Evolutionary conservation across 2,797 vertebrate genomes (phyloP).

Genomic region (Hafferia zeledoni): DNA sequence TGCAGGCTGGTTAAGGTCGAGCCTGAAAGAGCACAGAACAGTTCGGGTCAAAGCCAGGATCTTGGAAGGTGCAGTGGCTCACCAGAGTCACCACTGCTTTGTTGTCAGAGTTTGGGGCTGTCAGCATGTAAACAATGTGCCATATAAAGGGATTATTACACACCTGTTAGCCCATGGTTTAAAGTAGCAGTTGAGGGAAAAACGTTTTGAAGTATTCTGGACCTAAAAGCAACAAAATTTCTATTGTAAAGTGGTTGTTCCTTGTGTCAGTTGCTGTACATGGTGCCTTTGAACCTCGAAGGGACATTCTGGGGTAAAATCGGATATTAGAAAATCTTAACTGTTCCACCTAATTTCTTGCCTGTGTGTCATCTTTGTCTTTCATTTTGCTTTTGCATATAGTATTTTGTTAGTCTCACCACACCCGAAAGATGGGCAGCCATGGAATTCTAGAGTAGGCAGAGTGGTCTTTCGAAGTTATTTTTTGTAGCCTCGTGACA

Average conservation of each 20-base stretch:
- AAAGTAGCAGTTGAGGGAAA: background rate
- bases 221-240: background rate
- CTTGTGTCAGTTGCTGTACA: background rate
- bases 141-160: rapidly evolving
- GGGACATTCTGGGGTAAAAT: background rate
- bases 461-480: background rate
- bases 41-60: background rate
- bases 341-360: background rate
- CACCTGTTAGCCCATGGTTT: background rate
- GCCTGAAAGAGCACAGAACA: rapidly evolving
- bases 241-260: background rate
- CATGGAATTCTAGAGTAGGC: background rate
- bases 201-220: background rate
- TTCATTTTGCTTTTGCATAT: background rate
- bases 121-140: background rate
- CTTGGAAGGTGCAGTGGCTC: background rate
- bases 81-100: background rate
- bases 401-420: background rate
- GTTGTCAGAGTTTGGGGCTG: background rate
- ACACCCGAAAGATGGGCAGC: background rate
- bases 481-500: background rate
- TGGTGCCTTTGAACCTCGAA: background rate
- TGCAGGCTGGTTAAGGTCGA: no score
- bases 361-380: background rate
- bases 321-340: background rate